Evolutionary conservation across 1,140 invertebrate species (phyloP).

Genomic region (Bombus vancouverensis): DNA sequence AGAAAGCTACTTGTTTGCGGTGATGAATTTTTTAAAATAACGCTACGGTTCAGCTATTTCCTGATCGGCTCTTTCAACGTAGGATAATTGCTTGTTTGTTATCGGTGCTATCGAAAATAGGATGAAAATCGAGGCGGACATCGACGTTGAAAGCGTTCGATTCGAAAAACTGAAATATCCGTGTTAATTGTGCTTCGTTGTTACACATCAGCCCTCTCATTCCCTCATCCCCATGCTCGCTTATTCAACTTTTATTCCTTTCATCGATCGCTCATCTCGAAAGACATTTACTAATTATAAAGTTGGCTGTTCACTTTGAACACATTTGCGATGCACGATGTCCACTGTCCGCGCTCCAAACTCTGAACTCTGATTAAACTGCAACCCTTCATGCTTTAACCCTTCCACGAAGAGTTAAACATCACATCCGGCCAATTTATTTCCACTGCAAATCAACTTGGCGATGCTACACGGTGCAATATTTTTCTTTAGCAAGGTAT

Average conservation of each 20-base stretch:
- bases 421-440: background rate
- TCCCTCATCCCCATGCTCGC: background rate
- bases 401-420: background rate
- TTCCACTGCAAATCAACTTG: background rate
- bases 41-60: background rate
- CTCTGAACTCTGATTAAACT: background rate
- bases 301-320: background rate
- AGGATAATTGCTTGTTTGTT: background rate
- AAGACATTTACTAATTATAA: conserved; percentile 9
- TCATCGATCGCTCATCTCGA: background rate
- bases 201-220: background rate
- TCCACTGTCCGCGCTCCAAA: background rate
- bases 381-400: background rate
- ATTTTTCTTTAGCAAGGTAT: too few species aligned
- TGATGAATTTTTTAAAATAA: background rate
- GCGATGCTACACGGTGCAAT: too few species aligned
- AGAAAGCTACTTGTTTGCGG: background rate
- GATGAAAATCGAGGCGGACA: background rate
- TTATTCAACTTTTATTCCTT: background rate
- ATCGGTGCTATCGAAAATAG: background rate
- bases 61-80: background rate
- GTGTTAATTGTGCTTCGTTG: background rate
- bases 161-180: background rate
- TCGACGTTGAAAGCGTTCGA: too few species aligned
- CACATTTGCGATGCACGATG: background rate